phyloP scores from a whole-genome alignment of 2,113 vertebrate species.

The Catagonus wagneri region DNA sequence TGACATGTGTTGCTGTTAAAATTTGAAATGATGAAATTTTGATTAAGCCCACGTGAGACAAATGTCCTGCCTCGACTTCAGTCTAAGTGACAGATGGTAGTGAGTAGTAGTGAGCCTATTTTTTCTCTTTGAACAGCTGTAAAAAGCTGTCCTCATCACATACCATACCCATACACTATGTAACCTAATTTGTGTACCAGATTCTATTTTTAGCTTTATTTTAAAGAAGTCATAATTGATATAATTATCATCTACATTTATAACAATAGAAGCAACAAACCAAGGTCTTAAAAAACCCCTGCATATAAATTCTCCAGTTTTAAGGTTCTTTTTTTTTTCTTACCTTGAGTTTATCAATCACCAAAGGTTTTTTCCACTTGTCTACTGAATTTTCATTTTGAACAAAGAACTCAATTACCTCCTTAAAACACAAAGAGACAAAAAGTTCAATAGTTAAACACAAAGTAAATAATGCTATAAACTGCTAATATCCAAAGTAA shows the following conservation, averaged over 20 bases:
- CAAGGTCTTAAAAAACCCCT: neutral
- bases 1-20: neutral
- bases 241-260: neutral
- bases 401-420: constrained; percentile 91
- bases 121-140: constrained; percentile 3
- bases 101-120: neutral
- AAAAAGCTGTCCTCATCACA: constrained; percentile 1
- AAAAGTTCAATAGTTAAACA: neutral
- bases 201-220: constrained; percentile 13
- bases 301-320: neutral
- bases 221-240: constrained; percentile 14
- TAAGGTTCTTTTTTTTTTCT: constrained; percentile 35
- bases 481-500: neutral
- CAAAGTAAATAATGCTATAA: neutral
- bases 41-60: neutral
- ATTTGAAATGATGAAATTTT: constrained; percentile 38
- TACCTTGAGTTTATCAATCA: constrained; percentile 95
- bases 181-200: neutral
- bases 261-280: neutral
- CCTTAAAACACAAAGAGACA: constrained; percentile 85
- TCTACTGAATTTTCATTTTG: constrained; percentile 85
- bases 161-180: neutral
- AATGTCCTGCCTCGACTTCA: neutral
- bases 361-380: constrained; percentile 91
- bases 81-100: neutral